Base-by-base conservation (phyloP, 2,113 vertebrate genomes). In the Sitta europaea region DNA sequence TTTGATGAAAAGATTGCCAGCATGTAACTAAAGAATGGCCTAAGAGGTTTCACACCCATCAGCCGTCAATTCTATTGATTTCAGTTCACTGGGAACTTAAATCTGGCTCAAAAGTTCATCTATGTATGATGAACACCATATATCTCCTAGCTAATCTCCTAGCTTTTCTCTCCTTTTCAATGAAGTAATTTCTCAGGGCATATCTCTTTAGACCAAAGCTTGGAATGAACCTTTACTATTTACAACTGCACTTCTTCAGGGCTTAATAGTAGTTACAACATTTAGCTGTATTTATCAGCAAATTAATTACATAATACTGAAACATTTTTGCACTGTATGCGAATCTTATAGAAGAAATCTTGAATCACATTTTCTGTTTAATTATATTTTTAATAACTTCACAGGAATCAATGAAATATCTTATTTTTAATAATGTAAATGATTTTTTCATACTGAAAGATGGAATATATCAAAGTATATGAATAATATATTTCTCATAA, bases 41-140 rank as follows among this genome's bases (percentile, higher is more conserved):
- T 87, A 61, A 88, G 48, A 76, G 33, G 5, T 86, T 95, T 93
- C 33, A 62, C 17, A 62, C 12, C 5, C 23, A 16, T 61, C 71
- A 91, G 27, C n/a, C 29, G n/a, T 73, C 31, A 61, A 31, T 86
- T 85, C 17, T 73, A 65, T 82, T 79, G 62, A 93, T 82, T 48
- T 75, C 36, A 81, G 40, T 12, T 81, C 35, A 25, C 22, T 78
- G 14, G 54, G 54, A 65, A 65, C 20, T 65, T 63, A 90, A 86
- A 61, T 57, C 29, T 86, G 66, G 83, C 40, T 68, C 61, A 61
- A 57, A 87, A 82, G 12, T 48, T 74, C 33, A 45, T 51, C 57
- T 65, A 0, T 24, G 45, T 17, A n/a, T n/a, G 25, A 82, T 40
- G 45, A 91, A 35, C 42, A 54, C 21, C 16, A 45, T 62, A 47